These are phyloP conservation scores for Campylomormyrus numenius DNA, from an alignment of 2,113 vertebrate genomes.

Conservation along the genomic window DNA sequence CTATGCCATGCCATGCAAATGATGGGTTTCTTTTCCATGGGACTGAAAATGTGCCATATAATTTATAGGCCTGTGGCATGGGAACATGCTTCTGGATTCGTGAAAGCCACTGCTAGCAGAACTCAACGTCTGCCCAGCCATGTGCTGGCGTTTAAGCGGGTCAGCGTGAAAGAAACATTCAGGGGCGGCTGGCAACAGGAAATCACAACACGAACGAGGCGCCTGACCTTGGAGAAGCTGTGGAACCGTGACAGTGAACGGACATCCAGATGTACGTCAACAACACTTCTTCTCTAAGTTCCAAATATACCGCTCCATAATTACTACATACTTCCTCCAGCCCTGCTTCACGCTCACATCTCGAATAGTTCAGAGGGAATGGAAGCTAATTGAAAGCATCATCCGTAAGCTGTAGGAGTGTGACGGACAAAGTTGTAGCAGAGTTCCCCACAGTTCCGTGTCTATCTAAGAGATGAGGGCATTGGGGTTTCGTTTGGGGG, in stretches of 20 bases:
- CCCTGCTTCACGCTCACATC: background rate
- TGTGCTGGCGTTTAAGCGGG: background rate
- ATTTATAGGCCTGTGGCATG: background rate
- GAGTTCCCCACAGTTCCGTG: background rate
- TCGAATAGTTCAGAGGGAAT: background rate
- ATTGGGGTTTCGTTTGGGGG: background rate
- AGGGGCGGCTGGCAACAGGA: background rate
- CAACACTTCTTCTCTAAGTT: background rate
- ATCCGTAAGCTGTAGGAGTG: background rate
- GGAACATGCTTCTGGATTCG: background rate
- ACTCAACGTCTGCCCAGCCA: background rate
- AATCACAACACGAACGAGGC: background rate
- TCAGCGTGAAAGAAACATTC: background rate
- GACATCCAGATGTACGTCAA: background rate
- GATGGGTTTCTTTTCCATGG: constrained; percentile 26
- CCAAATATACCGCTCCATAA: background rate
- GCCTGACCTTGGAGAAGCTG: background rate
- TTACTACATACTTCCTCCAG: background rate
- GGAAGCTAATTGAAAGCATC: background rate
- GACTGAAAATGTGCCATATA: background rate
- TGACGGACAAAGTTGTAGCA: background rate
- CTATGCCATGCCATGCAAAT: constrained; percentile 5
- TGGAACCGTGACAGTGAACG: background rate
- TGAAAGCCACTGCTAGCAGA: background rate
- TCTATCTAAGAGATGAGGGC: background rate